Base-by-base conservation (phyloP, 2,888 invertebrate genomes). In the Phyto melanocephala region DNA sequence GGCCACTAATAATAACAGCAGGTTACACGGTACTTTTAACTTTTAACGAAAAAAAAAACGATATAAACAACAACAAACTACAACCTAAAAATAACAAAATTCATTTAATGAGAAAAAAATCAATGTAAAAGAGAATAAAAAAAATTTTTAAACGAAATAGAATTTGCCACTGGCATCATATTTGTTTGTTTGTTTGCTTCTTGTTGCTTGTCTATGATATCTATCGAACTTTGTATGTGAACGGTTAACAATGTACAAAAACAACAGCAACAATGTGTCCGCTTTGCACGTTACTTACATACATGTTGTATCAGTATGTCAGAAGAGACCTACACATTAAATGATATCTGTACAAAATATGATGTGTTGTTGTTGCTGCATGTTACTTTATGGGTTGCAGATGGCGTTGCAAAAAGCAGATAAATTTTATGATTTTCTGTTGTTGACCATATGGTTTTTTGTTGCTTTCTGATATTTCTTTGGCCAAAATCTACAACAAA, bases 1-100 rank as follows among this genome's bases (percentile, higher is more conserved):
- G 82, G 75, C 71, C 79, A 79, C 77, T 74, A 74, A 77, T 70
- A 78, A 72, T 67, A 79, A 65, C 65, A 79, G 79, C 79, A 79
- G 79, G 79, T 82, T 82, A 77, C 75, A 76, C 71, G 72, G 74
- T 62, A 68, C 68, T 56, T 77, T 68, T 74, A 42, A 67, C 40
- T 42, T 17, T n/a, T 11, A 45, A 50, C 24, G 54, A 56, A 40
- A 35, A 45, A 65, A 42, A 42, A 67, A 45, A 33, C 15, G 37
- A 13, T 40, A 17, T n/a, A 17, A 6, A 74, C 11, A 50, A 70
- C 24, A 50, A 72, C 42, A 45, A 63, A 45, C 20, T 75, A 22
- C 8, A 10, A 42, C 63, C 42, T 24, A 52, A 33, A 47, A 77
- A 28, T 45, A 77, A 54, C 24, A 13, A 77, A 54, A 45, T 52